phyloP scores from a whole-genome alignment of 2,888 invertebrate species.

The Cloeon dipterum region DNA sequence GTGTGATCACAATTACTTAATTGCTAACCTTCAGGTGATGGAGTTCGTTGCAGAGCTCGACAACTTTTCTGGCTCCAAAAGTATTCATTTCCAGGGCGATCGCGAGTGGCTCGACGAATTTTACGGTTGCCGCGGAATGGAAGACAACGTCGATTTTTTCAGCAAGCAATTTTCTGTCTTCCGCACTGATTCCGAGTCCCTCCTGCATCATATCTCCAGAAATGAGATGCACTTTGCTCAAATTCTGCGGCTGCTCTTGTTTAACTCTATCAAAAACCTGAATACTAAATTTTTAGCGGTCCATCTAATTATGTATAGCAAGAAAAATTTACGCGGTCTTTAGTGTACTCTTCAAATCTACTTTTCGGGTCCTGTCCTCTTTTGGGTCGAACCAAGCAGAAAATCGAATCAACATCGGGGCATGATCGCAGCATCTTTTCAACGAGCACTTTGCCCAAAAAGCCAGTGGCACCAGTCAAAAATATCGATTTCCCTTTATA shows the following conservation, averaged over 20 bases:
- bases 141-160: neutral
- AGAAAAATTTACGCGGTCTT: neutral
- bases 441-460: conserved; percentile 40
- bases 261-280: conserved; percentile 3
- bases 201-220: neutral
- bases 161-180: neutral
- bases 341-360: neutral
- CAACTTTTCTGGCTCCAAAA: neutral
- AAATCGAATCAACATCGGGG: neutral
- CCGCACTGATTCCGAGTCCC: neutral
- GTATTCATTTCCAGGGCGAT: conserved; percentile 1
- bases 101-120: conserved; percentile 1
- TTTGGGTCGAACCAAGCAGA: conserved; percentile 1
- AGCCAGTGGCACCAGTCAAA: conserved; percentile 55
- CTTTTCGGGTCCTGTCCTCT: neutral
- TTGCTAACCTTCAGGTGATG: neutral
- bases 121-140: conserved; percentile 3
- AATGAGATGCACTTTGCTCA: neutral
- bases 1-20: too few relatives aligned
- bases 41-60: conserved; percentile 1
- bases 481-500: conserved; percentile 28
- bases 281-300: too few relatives aligned
- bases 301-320: too few relatives aligned
- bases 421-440: conserved; percentile 3
- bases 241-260: neutral